Evolutionary conservation across 1,140 invertebrate species (phyloP), one percentile per base, ranked within the genome.

Genomic region (Pollicipes pollicipes): DNA sequence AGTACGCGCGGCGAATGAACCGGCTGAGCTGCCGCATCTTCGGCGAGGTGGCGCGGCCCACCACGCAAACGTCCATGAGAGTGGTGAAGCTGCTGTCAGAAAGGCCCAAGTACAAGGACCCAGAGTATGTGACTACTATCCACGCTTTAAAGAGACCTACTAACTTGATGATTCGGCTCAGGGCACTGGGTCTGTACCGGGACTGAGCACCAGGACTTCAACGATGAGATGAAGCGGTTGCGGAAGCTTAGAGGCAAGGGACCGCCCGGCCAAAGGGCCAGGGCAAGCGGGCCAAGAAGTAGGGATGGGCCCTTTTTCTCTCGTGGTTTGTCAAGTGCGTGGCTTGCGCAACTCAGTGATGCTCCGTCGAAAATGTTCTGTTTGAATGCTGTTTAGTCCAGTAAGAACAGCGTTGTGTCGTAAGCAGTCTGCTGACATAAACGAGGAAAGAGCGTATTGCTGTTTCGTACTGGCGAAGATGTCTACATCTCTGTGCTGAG

Each of bases 171-270:
- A 81, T 80, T 69, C 82, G 85, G 72, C 79, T 93, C 27, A 78
- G 90, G 24, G 79, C 85, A 45, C 70, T 71, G 68, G 30, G 91
- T 1, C 79, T 94, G 4, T 94, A 84, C 77, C 70, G 93, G 75
- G 91, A 96, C 80, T n/a, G 93, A 96, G 78, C 93, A 96, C 82
- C 79, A 87, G 78, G 94, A 96, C 82, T 96, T 95, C 76, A 88
- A 87, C 73, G 93, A 97, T 66, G 93, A 96, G 80, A 93, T 93
- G 86, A 83, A 84, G 72, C 82, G 90, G 72, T 80, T 90, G 71
- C 82, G 88, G 74, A 85, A 82, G 69, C 81, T 95, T 26, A 80
- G 91, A 71, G 93, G 93, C 27, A 96, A 95, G 78, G 78, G 76
- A 2, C 79, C 78, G 72, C 83, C 85, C n/a, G n/a, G 17, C 82